Evolutionary conservation across 2,888 invertebrate species (phyloP).

Genomic region (Lucinisca nassula): DNA sequence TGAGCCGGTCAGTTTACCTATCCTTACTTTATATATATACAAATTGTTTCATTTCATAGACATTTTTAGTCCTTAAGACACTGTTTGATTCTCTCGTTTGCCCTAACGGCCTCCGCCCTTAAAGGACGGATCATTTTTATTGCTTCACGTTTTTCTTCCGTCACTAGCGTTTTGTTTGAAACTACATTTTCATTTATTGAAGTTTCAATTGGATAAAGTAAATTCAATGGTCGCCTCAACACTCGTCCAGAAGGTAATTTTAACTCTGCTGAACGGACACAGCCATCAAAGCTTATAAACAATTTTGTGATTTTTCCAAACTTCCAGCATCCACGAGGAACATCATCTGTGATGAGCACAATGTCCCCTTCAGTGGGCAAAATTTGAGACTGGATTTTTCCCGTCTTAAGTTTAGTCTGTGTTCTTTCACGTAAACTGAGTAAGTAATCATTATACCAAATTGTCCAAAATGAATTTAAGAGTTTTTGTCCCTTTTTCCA

Average conservation of each 20-base stretch:
- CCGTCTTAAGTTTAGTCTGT: conserved; percentile 7
- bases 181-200: not conserved
- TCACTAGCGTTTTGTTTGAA: not conserved
- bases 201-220: conserved; percentile 2
- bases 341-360: conserved; percentile 30
- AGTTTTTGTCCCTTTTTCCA: conserved; percentile 41
- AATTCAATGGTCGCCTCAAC: conserved; percentile 2
- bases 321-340: conserved; percentile 35
- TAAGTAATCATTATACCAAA: conserved; percentile 26
- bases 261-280: conserved; percentile 26
- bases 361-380: conserved; percentile 22
- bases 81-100: not conserved
- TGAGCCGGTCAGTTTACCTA: too few relatives aligned
- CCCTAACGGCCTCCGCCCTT: not conserved
- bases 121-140: not conserved
- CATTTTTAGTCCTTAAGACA: not conserved
- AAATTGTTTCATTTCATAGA: not conserved
- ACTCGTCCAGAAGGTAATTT: conserved; percentile 6
- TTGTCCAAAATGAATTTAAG: conserved; percentile 25
- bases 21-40: not conserved
- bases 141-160: not conserved
- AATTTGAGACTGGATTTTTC: not conserved
- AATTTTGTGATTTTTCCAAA: conserved; percentile 10
- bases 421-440: conserved; percentile 22
- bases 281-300: conserved; percentile 5